These are phyloP conservation scores for Nothoprocta pentlandii DNA, from an alignment of 2,113 vertebrate genomes.

Conservation along the genomic window DNA sequence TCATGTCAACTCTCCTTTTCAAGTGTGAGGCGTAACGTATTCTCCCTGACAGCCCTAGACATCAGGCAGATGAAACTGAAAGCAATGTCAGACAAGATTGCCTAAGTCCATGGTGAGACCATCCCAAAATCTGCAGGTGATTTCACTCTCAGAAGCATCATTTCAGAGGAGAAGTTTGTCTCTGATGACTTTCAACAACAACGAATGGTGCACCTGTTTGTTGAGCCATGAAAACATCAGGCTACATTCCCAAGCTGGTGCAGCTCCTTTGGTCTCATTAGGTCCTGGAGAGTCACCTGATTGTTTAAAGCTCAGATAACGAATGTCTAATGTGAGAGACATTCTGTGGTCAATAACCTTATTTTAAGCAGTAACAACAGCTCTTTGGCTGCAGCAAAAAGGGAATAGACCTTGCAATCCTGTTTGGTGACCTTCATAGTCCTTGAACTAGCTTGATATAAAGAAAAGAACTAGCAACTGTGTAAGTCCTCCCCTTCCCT, in stretches of 20 bases:
- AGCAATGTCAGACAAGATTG: not conserved
- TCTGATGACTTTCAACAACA: not conserved
- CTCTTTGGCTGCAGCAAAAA: not conserved
- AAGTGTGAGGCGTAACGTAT: not conserved
- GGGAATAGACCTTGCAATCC: not conserved
- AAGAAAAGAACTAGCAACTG: not conserved
- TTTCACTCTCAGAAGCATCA: not conserved
- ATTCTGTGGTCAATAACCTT: not conserved
- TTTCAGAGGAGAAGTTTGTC: not conserved
- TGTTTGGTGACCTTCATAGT: not conserved
- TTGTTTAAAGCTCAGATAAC: not conserved
- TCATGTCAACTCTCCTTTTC: not conserved
- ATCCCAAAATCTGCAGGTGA: not conserved
- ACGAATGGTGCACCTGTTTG: not conserved
- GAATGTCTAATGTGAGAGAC: not conserved
- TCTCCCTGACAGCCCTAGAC: not conserved
- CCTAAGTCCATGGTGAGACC: not conserved
- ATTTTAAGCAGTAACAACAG: not conserved
- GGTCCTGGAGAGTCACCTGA: not conserved
- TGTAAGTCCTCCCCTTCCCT: not conserved
- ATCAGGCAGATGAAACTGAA: not conserved
- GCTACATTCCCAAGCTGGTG: not conserved
- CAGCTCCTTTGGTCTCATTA: not conserved
- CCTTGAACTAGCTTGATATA: not conserved
- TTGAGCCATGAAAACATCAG: not conserved